Conservation (phyloP, 2,113 vertebrate species). For the Paramisgurnus dabryanus region DNA sequence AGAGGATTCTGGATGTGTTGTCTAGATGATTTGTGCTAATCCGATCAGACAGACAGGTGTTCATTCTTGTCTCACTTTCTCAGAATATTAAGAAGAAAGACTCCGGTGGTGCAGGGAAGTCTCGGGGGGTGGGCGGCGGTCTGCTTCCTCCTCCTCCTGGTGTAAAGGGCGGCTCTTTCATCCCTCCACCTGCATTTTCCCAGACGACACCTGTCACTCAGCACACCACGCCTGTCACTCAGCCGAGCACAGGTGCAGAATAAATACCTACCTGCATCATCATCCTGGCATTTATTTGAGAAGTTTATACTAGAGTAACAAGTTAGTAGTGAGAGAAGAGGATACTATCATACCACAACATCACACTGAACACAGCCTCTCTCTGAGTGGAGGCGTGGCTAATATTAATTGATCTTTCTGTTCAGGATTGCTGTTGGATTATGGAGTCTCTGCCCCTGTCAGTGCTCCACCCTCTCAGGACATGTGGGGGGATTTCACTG, state of each 20-base stretch:
- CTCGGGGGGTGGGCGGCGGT: slow-evolving; percentile 63
- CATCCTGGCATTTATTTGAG: neutral
- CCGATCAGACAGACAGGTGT: neutral
- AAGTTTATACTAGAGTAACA: too few species aligned
- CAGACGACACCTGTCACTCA: slow-evolving; percentile 55
- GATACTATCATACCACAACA: too few species aligned
- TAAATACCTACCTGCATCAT: neutral
- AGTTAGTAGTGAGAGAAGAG: too few species aligned
- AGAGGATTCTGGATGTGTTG: neutral
- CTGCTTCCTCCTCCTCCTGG: slow-evolving; percentile 88
- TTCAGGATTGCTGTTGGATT: slow-evolving; percentile 70
- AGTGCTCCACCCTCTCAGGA: slow-evolving; percentile 71
- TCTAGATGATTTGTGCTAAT: neutral
- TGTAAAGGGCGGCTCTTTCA: slow-evolving; percentile 66
- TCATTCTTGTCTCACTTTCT: neutral
- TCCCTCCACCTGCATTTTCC: slow-evolving; percentile 58
- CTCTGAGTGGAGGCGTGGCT: neutral
- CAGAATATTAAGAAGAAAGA: slow-evolving; percentile 96
- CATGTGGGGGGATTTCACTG: slow-evolving; percentile 91
- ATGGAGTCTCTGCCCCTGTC: slow-evolving; percentile 57
- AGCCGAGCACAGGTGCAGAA: neutral
- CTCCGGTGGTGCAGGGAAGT: slow-evolving; percentile 63
- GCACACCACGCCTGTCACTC: slow-evolving; percentile 70
- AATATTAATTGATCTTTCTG: neutral
- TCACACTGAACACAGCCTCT: too few species aligned